Evolutionary conservation across 1,140 invertebrate genomes (phyloP), one percentile per base, ranked within the genome.

Genomic region (Paralvinella palmiformis): DNA sequence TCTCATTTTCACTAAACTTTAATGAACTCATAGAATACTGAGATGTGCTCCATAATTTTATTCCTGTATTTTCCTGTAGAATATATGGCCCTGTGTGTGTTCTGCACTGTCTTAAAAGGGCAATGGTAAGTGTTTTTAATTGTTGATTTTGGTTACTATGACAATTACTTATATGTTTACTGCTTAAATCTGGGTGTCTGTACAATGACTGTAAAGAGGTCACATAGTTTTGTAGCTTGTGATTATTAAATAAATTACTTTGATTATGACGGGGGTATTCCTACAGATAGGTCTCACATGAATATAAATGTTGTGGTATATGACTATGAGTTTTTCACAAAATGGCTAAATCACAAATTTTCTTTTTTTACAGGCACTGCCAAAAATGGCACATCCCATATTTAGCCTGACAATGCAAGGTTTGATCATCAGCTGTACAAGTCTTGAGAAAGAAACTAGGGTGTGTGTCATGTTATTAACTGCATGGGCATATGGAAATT

Each of bases 81-180:
- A 83, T 94, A 61, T 77, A 92, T 62, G 91, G 91, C 0, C 89
- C 91, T 13, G 83, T 85, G 37, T 93, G 90, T 74, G 75, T 94
- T n/a, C 79, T 89, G 13, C 84, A 85, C 58, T 92, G 89, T 72
- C 79, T 92, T 48, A 82, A 84, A 20, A 85, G 87, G 71, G 85
- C 85, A 20, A 82, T 71, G 64, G 76, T 78, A 63, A 70, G 71
- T 44, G 32, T 13, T 29, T 48, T 36, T 3, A n/a, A 13, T 41
- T 1, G 17, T n/a, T 13, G 10, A 13, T n/a, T 13, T n/a, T 41
- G 37, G 10, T 41, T 10, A 10, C 37, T 13, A 41, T 13, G 37
- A 41, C 37, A 41, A 41, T 10, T 41, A 41, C 29, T 10, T n/a
- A n/a, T n/a, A n/a, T n/a, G n/a, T n/a, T 1, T 17, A 37, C 6